These are phyloP conservation scores for Phylloscopus trochiloides DNA, from an alignment of 2,113 vertebrate species.

Conservation along the genomic window DNA sequence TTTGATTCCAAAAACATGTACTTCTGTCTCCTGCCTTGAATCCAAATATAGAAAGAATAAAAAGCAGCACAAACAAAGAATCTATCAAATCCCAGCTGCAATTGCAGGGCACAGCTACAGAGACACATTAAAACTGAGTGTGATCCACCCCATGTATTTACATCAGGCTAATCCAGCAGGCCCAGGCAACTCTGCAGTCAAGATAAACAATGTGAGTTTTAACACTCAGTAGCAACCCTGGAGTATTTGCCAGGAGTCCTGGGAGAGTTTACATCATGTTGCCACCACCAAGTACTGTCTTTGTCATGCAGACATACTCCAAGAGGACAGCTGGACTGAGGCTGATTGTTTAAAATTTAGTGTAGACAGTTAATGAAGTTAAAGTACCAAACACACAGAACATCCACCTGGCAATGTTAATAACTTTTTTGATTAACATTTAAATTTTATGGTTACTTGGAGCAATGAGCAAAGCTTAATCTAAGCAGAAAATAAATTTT, in stretches of 20 bases:
- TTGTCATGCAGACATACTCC: background rate
- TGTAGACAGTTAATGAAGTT: background rate
- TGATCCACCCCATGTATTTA: background rate
- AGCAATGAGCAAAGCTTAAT: background rate
- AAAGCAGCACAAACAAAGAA: background rate
- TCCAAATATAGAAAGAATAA: conserved; percentile 35
- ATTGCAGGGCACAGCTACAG: background rate
- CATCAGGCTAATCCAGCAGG: background rate
- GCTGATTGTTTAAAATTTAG: background rate
- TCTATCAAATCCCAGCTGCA: background rate
- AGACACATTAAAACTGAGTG: background rate
- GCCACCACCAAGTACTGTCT: background rate
- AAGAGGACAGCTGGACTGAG: background rate
- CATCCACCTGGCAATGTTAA: background rate
- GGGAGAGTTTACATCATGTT: background rate
- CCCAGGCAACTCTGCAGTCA: background rate
- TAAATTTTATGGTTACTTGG: background rate
- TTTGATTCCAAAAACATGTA: background rate
- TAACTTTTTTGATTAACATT: background rate
- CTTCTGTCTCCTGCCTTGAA: conserved; percentile 1
- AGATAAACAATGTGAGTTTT: background rate
- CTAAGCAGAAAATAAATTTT: too few relatives aligned
- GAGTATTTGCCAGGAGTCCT: background rate
- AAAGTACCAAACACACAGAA: background rate
- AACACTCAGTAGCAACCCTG: background rate